Conservation (phyloP, 2,113 vertebrate genomes). For the Circaetus cinerascens region DNA sequence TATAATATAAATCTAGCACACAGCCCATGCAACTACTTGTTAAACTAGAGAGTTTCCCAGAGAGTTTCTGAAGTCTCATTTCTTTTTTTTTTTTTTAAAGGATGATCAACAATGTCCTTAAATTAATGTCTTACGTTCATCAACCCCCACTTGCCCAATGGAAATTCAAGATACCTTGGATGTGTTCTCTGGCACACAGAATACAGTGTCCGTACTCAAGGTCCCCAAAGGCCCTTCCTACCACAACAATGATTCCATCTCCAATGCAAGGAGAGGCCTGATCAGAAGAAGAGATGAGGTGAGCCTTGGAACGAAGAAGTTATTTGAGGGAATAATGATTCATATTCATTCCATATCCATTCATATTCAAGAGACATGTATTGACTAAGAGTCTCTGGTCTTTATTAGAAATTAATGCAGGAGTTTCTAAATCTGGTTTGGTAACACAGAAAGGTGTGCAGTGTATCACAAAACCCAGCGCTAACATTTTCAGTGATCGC, state of each 20-base stretch:
- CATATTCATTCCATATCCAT: neutral
- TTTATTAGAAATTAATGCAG: neutral
- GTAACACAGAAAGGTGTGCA: neutral
- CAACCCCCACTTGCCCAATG: neutral
- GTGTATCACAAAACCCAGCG: neutral
- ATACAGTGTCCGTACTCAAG: neutral
- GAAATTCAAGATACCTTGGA: neutral
- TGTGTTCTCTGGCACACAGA: neutral
- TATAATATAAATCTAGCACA: neutral
- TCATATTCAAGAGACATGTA: neutral
- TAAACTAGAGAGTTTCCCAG: neutral
- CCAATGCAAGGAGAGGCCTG: neutral
- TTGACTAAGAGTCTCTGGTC: neutral
- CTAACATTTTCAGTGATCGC: neutral
- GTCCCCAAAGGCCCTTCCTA: neutral
- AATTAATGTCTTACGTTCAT: neutral
- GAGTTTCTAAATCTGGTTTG: neutral
- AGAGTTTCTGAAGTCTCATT: neutral
- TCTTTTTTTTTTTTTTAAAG: neutral
- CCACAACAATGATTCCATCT: neutral
- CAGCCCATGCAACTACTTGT: neutral
- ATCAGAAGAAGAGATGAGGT: neutral
- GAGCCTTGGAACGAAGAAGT: neutral
- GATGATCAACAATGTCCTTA: neutral
- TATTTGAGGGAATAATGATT: neutral